Evolutionary conservation across 2,888 invertebrate genomes (phyloP), one percentile per base, ranked within the genome.

Genomic region (Marasmarcha lunaedactyla): DNA sequence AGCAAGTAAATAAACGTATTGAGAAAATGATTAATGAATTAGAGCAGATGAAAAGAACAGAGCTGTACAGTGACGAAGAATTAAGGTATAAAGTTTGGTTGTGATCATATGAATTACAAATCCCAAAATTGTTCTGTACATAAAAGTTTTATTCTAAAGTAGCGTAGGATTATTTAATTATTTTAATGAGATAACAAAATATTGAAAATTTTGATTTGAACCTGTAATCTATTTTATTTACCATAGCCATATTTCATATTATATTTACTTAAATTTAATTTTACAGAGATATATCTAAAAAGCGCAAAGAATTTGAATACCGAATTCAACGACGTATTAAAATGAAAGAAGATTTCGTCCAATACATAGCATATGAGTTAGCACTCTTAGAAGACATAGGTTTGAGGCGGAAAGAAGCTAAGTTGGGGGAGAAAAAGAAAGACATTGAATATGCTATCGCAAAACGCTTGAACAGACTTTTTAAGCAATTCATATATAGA

Each of bases 21-120:
- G 94, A 95, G 79, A 88, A 88, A 47, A 89, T 91, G 86, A 86
- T 93, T 54, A 89, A 89, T 46, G 93, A 93, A 65, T 85, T 95
- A 58, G 92, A 94, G 65, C 89, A 91, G 60, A 89, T 95, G 89
- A 86, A 88, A 55, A 85, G 89, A 52, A 87, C 88, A 26, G 86
- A 88, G 55, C 72, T 95, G 38, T 92, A 91, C 57, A 84, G 87
- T 6, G 85, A 87, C 41, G 86, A 86, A 38, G 93, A 94, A 84
- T 86, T 90, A 60, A 87, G 85, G 92, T 92, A 70, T 47, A n/a
- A n/a, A n/a, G n/a, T n/a, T n/a, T 55, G 55, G 37, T 40, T 14
- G 27, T 37, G 9, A 14, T 27, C 15, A 20, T 2, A 34, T 3
- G 2, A n/a, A n/a, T n/a, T n/a, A n/a, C n/a, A n/a, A n/a, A n/a